phyloP scores from a whole-genome alignment of 2,888 invertebrate genomes.

The Pammene fasciana region DNA sequence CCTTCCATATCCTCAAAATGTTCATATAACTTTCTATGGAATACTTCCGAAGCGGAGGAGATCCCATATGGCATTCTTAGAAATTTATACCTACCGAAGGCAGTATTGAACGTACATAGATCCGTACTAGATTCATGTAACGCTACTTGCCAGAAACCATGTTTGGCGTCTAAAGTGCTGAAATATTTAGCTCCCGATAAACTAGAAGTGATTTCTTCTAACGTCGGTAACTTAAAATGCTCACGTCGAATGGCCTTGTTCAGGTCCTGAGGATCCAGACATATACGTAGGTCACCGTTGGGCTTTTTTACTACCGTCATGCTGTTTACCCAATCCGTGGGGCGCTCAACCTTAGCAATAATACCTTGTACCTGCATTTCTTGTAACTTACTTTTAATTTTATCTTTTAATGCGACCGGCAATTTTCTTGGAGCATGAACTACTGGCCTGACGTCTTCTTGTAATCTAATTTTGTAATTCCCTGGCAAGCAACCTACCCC shows the following conservation, averaged over 20 bases:
- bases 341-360: constrained; percentile 36
- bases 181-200: constrained; percentile 40
- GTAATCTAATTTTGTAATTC: constrained; percentile 29
- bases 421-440: constrained; percentile 36
- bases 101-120: too few relatives aligned
- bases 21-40: constrained; percentile 16
- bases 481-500: constrained; percentile 34
- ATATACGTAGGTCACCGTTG: constrained; percentile 18
- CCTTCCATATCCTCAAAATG: constrained; percentile 16
- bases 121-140: constrained; percentile 6
- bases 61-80: too few relatives aligned
- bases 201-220: constrained; percentile 40
- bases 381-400: constrained; percentile 36
- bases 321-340: constrained; percentile 6
- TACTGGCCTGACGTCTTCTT: constrained; percentile 21
- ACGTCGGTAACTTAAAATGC: constrained; percentile 41
- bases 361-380: constrained; percentile 39
- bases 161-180: constrained; percentile 27
- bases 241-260: constrained; percentile 42
- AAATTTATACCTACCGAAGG: too few relatives aligned
- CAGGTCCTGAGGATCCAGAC: constrained; percentile 42
- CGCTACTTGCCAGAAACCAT: constrained; percentile 17
- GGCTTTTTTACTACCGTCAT: constrained; percentile 13
- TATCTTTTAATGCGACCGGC: constrained; percentile 30
- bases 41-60: neutral